Conservation (phyloP, 2,888 invertebrate genomes). For the Metacarcinus magister region DNA sequence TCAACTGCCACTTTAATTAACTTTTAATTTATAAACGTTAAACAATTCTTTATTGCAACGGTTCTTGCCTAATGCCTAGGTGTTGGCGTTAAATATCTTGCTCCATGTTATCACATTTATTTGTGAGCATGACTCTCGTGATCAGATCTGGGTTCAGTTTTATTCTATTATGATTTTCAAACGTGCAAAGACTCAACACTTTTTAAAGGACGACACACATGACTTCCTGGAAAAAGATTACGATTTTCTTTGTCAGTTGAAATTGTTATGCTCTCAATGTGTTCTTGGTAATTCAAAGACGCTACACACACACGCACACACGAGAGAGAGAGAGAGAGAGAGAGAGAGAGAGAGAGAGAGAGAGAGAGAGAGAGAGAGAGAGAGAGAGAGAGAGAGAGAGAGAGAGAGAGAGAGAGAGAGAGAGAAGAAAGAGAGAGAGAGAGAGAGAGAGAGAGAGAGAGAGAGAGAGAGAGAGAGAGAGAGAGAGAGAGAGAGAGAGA, state of each 20-base stretch:
- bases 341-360: constrained; percentile 33
- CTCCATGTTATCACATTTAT: background rate
- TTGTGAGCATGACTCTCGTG: background rate
- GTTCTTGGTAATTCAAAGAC: background rate
- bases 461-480: constrained; percentile 67
- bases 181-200: background rate
- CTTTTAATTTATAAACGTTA: background rate
- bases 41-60: background rate
- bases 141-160: background rate
- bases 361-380: constrained; percentile 26
- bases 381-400: constrained; percentile 39
- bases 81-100: background rate
- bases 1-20: background rate
- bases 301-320: background rate
- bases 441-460: constrained; percentile 55
- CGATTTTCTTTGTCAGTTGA: background rate
- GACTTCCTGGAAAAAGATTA: background rate
- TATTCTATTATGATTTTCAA: background rate
- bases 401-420: background rate
- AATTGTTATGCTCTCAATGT: background rate
- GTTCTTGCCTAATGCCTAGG: background rate
- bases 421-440: background rate
- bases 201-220: background rate
- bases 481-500: constrained; percentile 58
- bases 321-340: constrained; percentile 32